These are phyloP conservation scores for Pomacea canaliculata DNA, from an alignment of 2,888 invertebrate species.

Conservation along the genomic window DNA sequence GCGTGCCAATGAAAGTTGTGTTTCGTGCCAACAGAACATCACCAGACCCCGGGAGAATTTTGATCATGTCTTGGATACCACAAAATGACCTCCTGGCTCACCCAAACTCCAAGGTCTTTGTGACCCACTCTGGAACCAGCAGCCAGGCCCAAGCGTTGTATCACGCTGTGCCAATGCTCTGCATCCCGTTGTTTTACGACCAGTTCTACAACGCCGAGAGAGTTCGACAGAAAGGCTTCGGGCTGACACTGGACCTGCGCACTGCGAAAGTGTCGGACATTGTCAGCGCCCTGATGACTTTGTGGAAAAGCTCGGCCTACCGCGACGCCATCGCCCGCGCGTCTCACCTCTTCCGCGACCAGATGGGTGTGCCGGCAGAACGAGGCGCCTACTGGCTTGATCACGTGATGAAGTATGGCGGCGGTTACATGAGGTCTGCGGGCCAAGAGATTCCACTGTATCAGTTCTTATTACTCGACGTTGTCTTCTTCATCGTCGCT, in stretches of 20 bases:
- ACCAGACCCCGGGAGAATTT: slow-evolving; percentile 26
- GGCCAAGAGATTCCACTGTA: too few species aligned
- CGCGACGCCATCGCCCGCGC: too few species aligned
- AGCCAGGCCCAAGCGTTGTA: slow-evolving; percentile 50
- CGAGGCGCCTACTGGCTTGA: too few species aligned
- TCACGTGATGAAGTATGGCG: too few species aligned
- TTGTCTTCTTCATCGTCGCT: too few species aligned
- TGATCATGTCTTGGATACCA: slow-evolving; percentile 39
- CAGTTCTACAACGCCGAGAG: slow-evolving; percentile 41
- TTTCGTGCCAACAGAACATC: slow-evolving; percentile 19
- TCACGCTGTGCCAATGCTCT: slow-evolving; percentile 48
- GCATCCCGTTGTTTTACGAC: slow-evolving; percentile 45
- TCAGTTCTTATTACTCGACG: too few species aligned
- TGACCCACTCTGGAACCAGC: slow-evolving; percentile 51
- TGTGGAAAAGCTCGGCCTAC: too few species aligned
- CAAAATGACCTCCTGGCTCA: slow-evolving; percentile 50
- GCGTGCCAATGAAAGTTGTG: slow-evolving; percentile 32
- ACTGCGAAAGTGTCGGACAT: too few species aligned
- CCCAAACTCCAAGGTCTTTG: slow-evolving; percentile 40
- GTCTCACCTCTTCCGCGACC: too few species aligned
- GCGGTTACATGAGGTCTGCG: too few species aligned
- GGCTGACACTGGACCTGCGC: slow-evolving; percentile 34
- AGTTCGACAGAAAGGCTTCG: slow-evolving; percentile 38
- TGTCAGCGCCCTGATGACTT: too few species aligned
- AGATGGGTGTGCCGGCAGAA: too few species aligned